phyloP scores from a whole-genome alignment of 2,113 vertebrate genomes.

The Bujurquina vittata region DNA sequence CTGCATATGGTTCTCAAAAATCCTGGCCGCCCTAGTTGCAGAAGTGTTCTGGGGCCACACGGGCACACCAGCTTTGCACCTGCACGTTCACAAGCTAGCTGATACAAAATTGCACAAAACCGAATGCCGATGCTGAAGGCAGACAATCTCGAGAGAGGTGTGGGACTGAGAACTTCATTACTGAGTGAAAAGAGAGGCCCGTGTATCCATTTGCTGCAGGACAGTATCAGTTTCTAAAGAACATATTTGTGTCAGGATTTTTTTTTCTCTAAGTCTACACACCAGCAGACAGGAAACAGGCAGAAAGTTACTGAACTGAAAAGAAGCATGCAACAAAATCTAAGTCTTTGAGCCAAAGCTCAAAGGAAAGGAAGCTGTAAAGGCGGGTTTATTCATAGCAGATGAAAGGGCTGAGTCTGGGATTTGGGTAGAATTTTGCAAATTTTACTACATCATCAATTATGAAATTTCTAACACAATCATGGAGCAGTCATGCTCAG shows the following conservation, averaged over 20 bases:
- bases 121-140: background rate
- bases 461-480: background rate
- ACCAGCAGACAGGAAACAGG: background rate
- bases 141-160: background rate
- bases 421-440: background rate
- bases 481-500: background rate
- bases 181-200: background rate
- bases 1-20: background rate
- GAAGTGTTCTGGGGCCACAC: background rate
- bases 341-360: background rate
- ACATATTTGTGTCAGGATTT: background rate
- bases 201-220: conserved; percentile 1
- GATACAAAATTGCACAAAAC: background rate
- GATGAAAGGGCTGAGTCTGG: background rate
- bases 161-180: conserved; percentile 14
- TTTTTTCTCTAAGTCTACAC: background rate
- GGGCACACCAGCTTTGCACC: background rate
- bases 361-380: background rate
- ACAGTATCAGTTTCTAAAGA: background rate
- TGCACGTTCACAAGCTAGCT: background rate
- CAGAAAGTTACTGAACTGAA: background rate
- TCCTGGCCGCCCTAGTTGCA: too few relatives aligned
- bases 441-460: background rate
- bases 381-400: background rate
- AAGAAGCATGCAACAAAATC: accelerated